These are phyloP conservation scores for Thaumetopoea pityocampa DNA, from an alignment of 1,140 invertebrate genomes.

Conservation along the genomic window DNA sequence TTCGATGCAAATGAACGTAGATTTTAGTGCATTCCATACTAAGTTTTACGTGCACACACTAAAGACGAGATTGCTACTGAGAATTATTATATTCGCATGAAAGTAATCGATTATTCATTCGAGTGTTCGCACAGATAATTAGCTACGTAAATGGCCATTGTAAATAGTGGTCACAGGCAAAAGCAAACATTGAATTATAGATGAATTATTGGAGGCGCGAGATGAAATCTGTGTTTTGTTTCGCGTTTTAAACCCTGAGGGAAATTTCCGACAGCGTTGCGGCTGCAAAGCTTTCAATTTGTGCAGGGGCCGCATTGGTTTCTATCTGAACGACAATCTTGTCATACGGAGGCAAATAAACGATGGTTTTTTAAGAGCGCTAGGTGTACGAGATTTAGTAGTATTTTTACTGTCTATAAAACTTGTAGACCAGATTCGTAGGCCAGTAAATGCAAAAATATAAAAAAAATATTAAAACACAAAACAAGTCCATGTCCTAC, in stretches of 20 bases:
- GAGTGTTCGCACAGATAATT: slow-evolving; percentile 28
- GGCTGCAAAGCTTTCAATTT: slow-evolving; percentile 61
- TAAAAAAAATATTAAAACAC: not conserved
- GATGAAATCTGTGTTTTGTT: slow-evolving; percentile 53
- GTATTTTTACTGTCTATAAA: too few relatives aligned
- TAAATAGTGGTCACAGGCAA: slow-evolving; percentile 40
- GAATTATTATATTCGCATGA: slow-evolving; percentile 20
- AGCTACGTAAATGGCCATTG: slow-evolving; percentile 38
- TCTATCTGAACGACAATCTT: slow-evolving; percentile 55
- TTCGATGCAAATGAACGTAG: slow-evolving; percentile 14
- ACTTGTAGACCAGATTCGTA: too few relatives aligned
- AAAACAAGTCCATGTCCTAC: not conserved
- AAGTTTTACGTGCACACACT: slow-evolving; percentile 10
- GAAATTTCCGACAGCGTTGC: slow-evolving; percentile 53
- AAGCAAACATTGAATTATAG: slow-evolving; percentile 59
- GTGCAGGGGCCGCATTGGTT: slow-evolving; percentile 53
- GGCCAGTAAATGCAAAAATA: not conserved
- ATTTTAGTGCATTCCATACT: slow-evolving; percentile 14
- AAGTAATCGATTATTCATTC: slow-evolving; percentile 21
- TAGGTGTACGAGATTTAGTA: slow-evolving; percentile 4
- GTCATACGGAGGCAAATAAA: slow-evolving; percentile 40
- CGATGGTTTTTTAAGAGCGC: slow-evolving; percentile 29
- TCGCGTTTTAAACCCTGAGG: slow-evolving; percentile 53
- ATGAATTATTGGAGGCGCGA: slow-evolving; percentile 45
- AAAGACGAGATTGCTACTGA: slow-evolving; percentile 10